These are phyloP conservation scores for Athalia rosae DNA, from an alignment of 2,888 invertebrate genomes.

Conservation along the genomic window DNA sequence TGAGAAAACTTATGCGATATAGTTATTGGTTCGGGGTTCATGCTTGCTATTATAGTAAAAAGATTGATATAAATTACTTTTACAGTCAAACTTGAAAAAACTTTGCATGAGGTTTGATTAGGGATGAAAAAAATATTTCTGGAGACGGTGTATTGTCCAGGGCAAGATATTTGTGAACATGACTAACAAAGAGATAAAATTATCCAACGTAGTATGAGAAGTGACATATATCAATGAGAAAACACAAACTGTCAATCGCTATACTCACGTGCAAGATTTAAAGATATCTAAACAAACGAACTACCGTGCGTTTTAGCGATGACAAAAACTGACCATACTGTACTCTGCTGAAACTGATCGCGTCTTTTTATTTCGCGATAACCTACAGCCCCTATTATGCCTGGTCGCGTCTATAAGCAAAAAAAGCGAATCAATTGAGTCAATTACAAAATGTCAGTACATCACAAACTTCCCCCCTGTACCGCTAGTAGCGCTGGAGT, in stretches of 20 bases:
- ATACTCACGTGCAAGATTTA: slow-evolving; percentile 22
- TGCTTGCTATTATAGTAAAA: too few species aligned
- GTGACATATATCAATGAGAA: slow-evolving; percentile 2
- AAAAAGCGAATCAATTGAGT: not conserved
- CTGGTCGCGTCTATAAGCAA: too few species aligned
- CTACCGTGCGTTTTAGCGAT: slow-evolving; percentile 19
- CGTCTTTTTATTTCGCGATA: not conserved
- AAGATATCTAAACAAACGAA: slow-evolving; percentile 8
- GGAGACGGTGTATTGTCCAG: not conserved
- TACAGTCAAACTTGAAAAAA: too few species aligned
- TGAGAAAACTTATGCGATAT: too few species aligned
- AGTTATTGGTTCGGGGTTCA: too few species aligned
- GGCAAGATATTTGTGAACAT: not conserved
- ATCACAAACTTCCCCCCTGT: not conserved
- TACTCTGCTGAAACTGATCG: not conserved
- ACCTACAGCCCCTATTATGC: slow-evolving; percentile 3
- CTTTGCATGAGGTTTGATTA: too few species aligned
- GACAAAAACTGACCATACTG: slow-evolving; percentile 25
- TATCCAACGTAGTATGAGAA: not conserved
- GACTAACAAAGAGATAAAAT: not conserved
- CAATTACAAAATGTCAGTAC: slow-evolving; percentile 18
- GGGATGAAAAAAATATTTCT: too few species aligned
- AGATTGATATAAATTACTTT: too few species aligned
- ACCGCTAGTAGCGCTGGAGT: not conserved
- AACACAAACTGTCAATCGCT: not conserved